Conservation (phyloP, 2,113 vertebrate genomes). For the Sylvilagus bachmani region DNA sequence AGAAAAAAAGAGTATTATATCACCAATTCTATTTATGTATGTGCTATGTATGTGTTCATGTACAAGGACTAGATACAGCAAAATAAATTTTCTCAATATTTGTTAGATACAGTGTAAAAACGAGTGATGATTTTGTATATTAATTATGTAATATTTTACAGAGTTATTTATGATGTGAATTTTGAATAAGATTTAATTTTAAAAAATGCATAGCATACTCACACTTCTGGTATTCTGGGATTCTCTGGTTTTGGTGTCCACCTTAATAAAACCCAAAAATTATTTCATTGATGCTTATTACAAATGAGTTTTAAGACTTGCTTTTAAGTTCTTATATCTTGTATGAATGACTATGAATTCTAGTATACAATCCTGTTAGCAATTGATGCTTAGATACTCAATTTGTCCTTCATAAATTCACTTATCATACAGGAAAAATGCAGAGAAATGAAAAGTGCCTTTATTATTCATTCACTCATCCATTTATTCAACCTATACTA, state of each 20-base stretch:
- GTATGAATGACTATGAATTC: not conserved
- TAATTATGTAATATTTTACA: not conserved
- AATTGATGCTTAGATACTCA: conserved; percentile 31
- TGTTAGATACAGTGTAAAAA: not conserved
- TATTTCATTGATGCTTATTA: not conserved
- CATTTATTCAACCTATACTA: not conserved
- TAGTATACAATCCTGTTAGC: not conserved
- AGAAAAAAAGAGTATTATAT: not conserved
- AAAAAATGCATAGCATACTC: not conserved
- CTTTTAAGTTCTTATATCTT: not conserved
- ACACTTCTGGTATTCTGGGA: conserved; percentile 20
- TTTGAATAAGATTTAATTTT: conserved; percentile 39
- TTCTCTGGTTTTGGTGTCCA: not conserved
- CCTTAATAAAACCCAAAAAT: not conserved
- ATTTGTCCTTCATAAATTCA: conserved; percentile 19
- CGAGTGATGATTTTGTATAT: not conserved
- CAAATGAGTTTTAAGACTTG: not conserved
- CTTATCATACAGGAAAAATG: not conserved
- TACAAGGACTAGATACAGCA: not conserved
- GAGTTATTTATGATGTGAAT: not conserved
- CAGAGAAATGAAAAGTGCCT: not conserved
- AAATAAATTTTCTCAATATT: not conserved
- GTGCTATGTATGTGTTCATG: rapidly evolving
- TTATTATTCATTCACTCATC: not conserved
- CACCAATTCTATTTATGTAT: not conserved